Base-by-base conservation (phyloP, 2,888 invertebrate genomes). In the Octonoba sinensis region DNA sequence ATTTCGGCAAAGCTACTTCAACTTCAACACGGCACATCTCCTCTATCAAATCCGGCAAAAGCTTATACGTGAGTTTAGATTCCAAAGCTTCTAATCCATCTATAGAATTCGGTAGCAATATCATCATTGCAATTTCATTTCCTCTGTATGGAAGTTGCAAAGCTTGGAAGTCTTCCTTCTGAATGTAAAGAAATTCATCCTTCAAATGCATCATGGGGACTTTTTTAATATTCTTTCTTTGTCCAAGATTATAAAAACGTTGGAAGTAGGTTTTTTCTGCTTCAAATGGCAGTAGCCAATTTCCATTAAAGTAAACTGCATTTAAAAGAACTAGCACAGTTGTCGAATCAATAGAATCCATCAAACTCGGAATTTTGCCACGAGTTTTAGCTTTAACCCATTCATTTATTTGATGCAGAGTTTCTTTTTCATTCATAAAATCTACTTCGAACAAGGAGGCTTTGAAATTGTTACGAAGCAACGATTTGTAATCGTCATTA, bases 301-400 rank as follows among this genome's bases (percentile, higher is more conserved):
- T 86, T 2, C 89, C 90, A 85, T 82, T 90, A 85, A 90, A 90
- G 84, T 90, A 90, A 22, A 89, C 87, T 3, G 89, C 90, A 86
- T 90, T 90, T 18, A 89, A 87, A n/a, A 90, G 84, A 15, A 90
- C 87, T 85, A 90, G 85, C 0, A 86, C 85, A 1, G 88, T 88
- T 11, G 67, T 18, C 16, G 78, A 67, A 27, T 71, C 71, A 1
- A 84, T 62, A 1, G 59, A 46, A 13, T 84, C 75, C 20, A 84
- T 13, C 18, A 84, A 36, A 15, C 71, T 47, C 4, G 77, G 70
- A 16, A 84, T 77, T 67, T 74, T 82, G 24, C 57, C 47, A 47
- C 59, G 16, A 15, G 78, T 78, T 24, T 47, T 47, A 1, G 47
- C 47, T 36, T 49, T 49, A 1, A 71, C 51, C 78, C 78, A 78